These are phyloP conservation scores for Delichon dasypus DNA, from an alignment of 2,797 vertebrate genomes.

Conservation along the genomic window DNA sequence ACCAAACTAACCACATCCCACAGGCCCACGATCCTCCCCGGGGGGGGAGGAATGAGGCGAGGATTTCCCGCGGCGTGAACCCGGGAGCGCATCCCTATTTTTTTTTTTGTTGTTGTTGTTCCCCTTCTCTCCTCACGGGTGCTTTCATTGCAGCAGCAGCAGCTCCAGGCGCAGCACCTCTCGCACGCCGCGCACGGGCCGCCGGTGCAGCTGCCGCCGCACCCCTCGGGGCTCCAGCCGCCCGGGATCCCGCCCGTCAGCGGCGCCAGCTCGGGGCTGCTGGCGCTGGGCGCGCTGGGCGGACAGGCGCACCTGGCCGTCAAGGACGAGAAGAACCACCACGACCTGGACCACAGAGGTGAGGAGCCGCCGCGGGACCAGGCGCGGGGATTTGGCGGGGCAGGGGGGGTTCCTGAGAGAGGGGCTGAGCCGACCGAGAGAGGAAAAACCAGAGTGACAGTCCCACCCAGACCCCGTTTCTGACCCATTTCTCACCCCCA, in stretches of 20 bases:
- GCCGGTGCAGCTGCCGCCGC: conserved; percentile 90
- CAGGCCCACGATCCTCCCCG: too few species aligned
- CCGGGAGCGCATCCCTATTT: too few species aligned
- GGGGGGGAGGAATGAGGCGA: too few species aligned
- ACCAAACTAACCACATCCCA: too few species aligned
- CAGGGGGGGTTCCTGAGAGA: too few species aligned
- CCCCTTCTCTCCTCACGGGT: conserved; percentile 64
- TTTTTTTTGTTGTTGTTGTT: too few species aligned
- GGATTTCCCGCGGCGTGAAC: too few species aligned
- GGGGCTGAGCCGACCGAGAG: too few species aligned
- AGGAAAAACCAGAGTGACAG: too few species aligned
- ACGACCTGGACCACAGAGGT: conserved; percentile 96
- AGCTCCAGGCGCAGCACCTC: conserved; percentile 96
- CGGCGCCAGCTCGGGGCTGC: conserved; percentile 86
- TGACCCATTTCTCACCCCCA: too few species aligned
- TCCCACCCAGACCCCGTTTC: too few species aligned
- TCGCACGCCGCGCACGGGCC: conserved; percentile 93
- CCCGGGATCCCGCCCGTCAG: conserved; percentile 87
- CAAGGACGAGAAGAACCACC: conserved; percentile 96
- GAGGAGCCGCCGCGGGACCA: not conserved
- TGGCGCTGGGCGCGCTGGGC: conserved; percentile 90
- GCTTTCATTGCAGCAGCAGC: conserved; percentile 89
- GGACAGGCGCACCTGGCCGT: conserved; percentile 92
- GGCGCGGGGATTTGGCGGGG: too few species aligned
- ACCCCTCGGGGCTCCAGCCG: conserved; percentile 90